phyloP scores from a whole-genome alignment of 1,140 invertebrate species.

The Tribolium castaneum region DNA sequence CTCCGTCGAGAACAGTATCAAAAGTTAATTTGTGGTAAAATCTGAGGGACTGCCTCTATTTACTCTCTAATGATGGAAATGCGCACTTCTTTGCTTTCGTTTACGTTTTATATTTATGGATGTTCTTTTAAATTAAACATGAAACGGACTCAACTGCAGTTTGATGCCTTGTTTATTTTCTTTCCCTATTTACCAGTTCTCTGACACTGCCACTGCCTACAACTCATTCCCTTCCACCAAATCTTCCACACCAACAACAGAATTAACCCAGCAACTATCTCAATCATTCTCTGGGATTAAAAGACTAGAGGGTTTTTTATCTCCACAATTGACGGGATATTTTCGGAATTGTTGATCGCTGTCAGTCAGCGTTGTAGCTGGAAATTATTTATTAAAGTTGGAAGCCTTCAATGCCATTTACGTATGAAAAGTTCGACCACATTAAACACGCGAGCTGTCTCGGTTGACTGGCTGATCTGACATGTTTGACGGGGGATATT shows the following conservation, averaged over 20 bases:
- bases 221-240: neutral
- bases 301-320: neutral
- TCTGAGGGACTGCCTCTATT: slow-evolving; percentile 56
- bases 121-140: slow-evolving; percentile 55
- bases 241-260: neutral
- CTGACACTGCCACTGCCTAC: slow-evolving; percentile 32
- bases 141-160: slow-evolving; percentile 41
- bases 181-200: slow-evolving; percentile 20
- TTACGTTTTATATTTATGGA: slow-evolving; percentile 55
- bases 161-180: slow-evolving; percentile 35
- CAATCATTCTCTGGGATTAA: slow-evolving; percentile 12
- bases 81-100: slow-evolving; percentile 51
- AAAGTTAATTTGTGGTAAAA: slow-evolving; percentile 63
- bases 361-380: neutral
- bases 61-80: slow-evolving; percentile 58
- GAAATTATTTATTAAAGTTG: slow-evolving; percentile 26
- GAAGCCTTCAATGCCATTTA: slow-evolving; percentile 38
- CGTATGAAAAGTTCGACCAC: slow-evolving; percentile 42
- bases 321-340: neutral
- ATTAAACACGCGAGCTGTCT: slow-evolving; percentile 39
- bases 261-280: slow-evolving; percentile 7
- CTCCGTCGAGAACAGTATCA: slow-evolving; percentile 62
- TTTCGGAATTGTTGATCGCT: slow-evolving; percentile 9
- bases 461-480: slow-evolving; percentile 31
- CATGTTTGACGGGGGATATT: slow-evolving; percentile 34